These are phyloP conservation scores for Festucalex cinctus DNA, from an alignment of 2,113 vertebrate genomes.

Conservation along the genomic window DNA sequence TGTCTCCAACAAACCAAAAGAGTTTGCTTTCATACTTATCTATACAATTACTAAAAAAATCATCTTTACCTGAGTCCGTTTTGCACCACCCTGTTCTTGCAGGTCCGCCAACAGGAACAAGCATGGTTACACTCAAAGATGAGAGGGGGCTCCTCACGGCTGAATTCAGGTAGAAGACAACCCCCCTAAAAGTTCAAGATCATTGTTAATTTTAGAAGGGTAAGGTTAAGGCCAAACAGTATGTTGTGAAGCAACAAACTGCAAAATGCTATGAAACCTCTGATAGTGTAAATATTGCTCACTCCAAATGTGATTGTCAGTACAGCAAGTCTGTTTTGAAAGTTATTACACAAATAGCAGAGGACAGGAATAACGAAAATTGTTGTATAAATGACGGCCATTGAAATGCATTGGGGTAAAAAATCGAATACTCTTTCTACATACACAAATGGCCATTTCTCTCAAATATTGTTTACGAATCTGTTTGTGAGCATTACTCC, in stretches of 20 bases:
- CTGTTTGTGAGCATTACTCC: too few species aligned
- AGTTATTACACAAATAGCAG: too few species aligned
- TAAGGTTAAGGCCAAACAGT: background rate
- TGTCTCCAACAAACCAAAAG: background rate
- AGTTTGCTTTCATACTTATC: background rate
- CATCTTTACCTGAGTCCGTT: conserved; percentile 86
- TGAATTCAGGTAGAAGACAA: conserved; percentile 93
- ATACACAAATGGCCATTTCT: too few species aligned
- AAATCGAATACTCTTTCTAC: too few species aligned
- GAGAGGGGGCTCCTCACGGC: conserved; percentile 86
- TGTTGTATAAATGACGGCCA: too few species aligned
- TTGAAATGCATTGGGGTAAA: too few species aligned
- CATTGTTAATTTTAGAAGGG: background rate
- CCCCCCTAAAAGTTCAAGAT: conserved; percentile 72
- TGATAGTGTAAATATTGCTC: background rate
- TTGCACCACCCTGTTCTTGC: conserved; percentile 94
- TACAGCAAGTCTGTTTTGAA: background rate
- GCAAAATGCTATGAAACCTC: too few species aligned
- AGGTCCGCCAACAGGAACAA: conserved; percentile 93
- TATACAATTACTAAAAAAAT: too few species aligned
- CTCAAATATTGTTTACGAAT: too few species aligned
- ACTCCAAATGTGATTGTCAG: background rate
- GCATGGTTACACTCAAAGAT: conserved; percentile 98
- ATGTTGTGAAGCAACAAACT: too few species aligned
- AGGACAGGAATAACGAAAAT: too few species aligned